Evolutionary conservation across 2,888 invertebrate species (phyloP).

Genomic region (Odontocerum albicorne): DNA sequence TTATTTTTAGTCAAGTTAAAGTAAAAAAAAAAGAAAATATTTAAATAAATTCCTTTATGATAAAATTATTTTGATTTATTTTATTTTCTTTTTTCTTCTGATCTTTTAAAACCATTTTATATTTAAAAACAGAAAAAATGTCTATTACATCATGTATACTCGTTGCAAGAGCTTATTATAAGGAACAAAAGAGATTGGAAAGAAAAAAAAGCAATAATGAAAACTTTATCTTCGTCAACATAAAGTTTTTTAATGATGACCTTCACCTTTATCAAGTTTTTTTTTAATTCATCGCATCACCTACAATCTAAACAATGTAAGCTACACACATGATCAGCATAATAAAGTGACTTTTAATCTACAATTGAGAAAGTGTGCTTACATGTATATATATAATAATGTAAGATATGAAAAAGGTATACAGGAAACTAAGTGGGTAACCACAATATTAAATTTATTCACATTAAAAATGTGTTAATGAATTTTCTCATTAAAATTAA

Average conservation of each 20-base stretch:
- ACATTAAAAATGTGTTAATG: constrained; percentile 18
- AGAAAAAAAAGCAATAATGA: no score
- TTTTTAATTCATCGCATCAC: constrained; percentile 6
- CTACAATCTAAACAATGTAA: constrained; percentile 10
- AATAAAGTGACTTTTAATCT: constrained; percentile 19
- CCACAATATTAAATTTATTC: constrained; percentile 22
- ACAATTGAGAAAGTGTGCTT: constrained; percentile 12
- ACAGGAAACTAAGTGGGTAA: constrained; percentile 24
- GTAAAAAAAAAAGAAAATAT: constrained; percentile 17
- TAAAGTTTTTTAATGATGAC: no score
- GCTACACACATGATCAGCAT: constrained; percentile 15
- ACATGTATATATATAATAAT: no score
- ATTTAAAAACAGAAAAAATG: no score
- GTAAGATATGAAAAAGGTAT: background rate
- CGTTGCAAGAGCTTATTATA: no score
- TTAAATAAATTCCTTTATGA: constrained; percentile 24
- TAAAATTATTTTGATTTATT: constrained; percentile 12
- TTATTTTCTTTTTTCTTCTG: no score
- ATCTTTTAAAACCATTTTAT: no score
- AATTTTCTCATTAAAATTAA: constrained; percentile 1
- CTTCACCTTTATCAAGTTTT: no score
- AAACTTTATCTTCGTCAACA: no score
- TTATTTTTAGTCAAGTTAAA: constrained; percentile 4
- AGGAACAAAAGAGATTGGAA: no score
- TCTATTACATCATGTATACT: no score